Evolutionary conservation across 2,797 vertebrate genomes (phyloP).

Genomic region (Zalophus californianus): DNA sequence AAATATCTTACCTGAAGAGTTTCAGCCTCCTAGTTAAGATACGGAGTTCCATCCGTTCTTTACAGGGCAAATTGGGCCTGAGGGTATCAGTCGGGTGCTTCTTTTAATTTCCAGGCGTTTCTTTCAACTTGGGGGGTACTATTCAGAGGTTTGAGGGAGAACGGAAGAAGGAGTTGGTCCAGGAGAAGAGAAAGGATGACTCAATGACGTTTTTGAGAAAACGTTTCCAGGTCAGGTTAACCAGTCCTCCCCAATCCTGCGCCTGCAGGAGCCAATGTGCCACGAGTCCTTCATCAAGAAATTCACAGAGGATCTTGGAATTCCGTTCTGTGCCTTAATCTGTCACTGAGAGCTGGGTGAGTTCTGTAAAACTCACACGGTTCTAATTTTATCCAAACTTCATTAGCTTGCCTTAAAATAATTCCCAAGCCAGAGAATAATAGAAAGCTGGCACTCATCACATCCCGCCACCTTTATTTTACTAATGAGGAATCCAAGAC

Average conservation of each 20-base stretch:
- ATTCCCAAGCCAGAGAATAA: slow-evolving; percentile 65
- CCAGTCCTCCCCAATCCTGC: not conserved
- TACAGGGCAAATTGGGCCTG: not conserved
- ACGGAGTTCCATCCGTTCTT: not conserved
- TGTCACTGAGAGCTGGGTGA: slow-evolving; percentile 59
- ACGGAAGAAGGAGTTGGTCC: not conserved
- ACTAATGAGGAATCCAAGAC: slow-evolving; percentile 14
- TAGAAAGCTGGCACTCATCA: slow-evolving; percentile 48
- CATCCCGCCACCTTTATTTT: slow-evolving; percentile 9
- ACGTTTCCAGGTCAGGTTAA: slow-evolving; percentile 20
- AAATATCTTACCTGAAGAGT: not conserved
- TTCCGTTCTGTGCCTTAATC: slow-evolving; percentile 55
- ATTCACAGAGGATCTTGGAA: slow-evolving; percentile 20
- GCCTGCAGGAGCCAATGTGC: slow-evolving; percentile 20
- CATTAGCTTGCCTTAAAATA: slow-evolving; percentile 79
- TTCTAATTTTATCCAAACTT: slow-evolving; percentile 79
- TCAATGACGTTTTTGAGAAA: not conserved
- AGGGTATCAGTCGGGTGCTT: not conserved
- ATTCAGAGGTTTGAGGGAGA: not conserved
- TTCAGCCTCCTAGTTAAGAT: not conserved
- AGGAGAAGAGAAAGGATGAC: not conserved
- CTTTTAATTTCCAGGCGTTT: slow-evolving; percentile 57
- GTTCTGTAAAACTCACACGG: slow-evolving; percentile 61
- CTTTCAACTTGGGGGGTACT: not conserved
- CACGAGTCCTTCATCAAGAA: slow-evolving; percentile 28